Percentiles rank a stretch among this genome's conserved stretches.
These are phyloP conservation scores for Trissolcus brochymenae DNA, from an alignment of 2,888 invertebrate genomes.

Conservation along the genomic window DNA sequence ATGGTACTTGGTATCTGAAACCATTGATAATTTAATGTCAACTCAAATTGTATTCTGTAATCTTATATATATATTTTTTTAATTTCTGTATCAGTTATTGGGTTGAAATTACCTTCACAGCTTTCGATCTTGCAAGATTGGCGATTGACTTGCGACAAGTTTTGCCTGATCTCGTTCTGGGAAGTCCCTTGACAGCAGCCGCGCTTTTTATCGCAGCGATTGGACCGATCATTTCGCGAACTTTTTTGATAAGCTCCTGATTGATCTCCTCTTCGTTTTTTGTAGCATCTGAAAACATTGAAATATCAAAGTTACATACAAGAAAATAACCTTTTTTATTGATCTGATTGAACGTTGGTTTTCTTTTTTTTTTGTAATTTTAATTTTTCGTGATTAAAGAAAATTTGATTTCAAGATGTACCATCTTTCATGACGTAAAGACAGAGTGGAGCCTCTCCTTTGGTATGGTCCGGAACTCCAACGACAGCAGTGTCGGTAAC, in stretches of 20 bases:
- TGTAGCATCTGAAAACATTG: slow-evolving; percentile 76
- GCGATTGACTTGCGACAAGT: slow-evolving; percentile 89
- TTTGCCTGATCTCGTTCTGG: slow-evolving; percentile 92
- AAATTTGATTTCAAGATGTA: slow-evolving; percentile 63
- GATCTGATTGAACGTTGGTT: too few species aligned
- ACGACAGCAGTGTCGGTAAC: slow-evolving; percentile 92
- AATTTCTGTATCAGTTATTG: too few species aligned
- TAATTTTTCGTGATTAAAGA: background rate
- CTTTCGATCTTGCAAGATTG: slow-evolving; percentile 88
- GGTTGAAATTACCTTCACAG: slow-evolving; percentile 82
- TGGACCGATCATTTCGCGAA: slow-evolving; percentile 86
- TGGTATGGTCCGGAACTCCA: slow-evolving; percentile 91
- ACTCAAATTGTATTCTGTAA: too few species aligned
- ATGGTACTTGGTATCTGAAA: slow-evolving; percentile 87
- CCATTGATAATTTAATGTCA: too few species aligned
- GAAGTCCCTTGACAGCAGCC: slow-evolving; percentile 87
- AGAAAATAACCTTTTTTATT: too few species aligned
- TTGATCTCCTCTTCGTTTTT: slow-evolving; percentile 79
- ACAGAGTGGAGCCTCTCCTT: slow-evolving; percentile 93
- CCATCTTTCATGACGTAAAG: slow-evolving; percentile 87
- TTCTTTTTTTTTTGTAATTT: background rate
- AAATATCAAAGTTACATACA: too few species aligned
- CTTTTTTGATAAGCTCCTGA: slow-evolving; percentile 79
- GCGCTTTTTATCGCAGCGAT: slow-evolving; percentile 92
- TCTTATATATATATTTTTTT: too few species aligned